Base-by-base conservation (phyloP, 2,113 vertebrate species). In the Cairina moschata region DNA sequence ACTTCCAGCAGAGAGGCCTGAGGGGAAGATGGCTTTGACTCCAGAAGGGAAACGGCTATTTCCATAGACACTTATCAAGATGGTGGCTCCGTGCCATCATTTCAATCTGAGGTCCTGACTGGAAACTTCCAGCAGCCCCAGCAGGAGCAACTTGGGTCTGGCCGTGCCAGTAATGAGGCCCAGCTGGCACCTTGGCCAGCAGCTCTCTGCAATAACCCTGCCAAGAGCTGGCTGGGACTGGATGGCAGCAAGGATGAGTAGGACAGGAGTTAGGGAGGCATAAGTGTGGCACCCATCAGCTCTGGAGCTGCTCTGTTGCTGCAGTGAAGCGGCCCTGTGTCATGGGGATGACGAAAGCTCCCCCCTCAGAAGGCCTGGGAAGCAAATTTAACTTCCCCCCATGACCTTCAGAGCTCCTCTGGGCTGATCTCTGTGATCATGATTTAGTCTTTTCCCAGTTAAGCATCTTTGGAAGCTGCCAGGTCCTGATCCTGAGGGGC, bases 121-220 rank as follows among this genome's bases (percentile, higher is more conserved):
- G 66, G 42, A 91, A 86, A 88, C 66, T 90, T 94, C 73, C 80
- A 93, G 88, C 90, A 94, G 77, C 66, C 80, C 62, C 90, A 93
- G 83, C 83, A 94, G 83, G 95, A 66, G 89, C 73, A 58, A 66
- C 77, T 73, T n/a, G 25, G 66, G 66, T 32, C 92, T 86, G 73
- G 76, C 60, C 78, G 76, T 1, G 3, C 26, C 65, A 86, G 62
- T 68, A 90, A 90, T 86, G 73, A 92, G 86, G n/a, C 76, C 80
- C 88, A 96, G 85, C 85, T 83, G 91, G 85, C 54, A 81, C 58
- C 77, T 97, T 88, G 93, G 93, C 60, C 83, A 81, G 48, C 76
- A 95, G 60, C 52, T 75, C 56, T 74, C 46, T 44, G 15, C 50
- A 72, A 17, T 65, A 77, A 65, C 3, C 0, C 6, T 54, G 58